Evolutionary conservation across 92 coral and sea anemone genomes (phyloP), one percentile per base, ranked within the genome.

Genomic region (Galaxea fascicularis): DNA sequence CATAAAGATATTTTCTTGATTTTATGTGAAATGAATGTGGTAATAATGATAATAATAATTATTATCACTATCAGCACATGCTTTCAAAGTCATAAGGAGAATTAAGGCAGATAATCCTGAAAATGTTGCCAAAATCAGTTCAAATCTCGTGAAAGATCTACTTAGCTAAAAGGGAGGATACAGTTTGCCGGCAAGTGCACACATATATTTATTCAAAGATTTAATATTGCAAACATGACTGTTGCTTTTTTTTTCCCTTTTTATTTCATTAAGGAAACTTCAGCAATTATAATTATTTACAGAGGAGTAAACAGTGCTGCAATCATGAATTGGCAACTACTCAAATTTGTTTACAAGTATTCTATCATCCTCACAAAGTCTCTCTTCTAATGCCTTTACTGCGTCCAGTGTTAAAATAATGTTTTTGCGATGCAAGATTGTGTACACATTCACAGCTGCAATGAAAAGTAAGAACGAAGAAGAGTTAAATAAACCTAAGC

Each of bases 341-440:
- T 90, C 91, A 85, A 92, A 94, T 74, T 94, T 91, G 75, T 94
- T 94, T 8, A 62, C 64, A 60, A 92, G 49, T 22, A 92, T 92
- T 52, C 94, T 91, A 35, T 94, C 92, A 86, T 96, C 98, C 63
- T 92, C 93, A 64, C 93, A 91, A 10, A 94, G 96, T 75, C 95
- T 73, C 25, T 94, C 96, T 74, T 96, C 98, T 8, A 96, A 82
- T 62, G 76, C 58, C 46, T 77, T 88, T 26, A 96, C 95, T 62
- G 98, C 98, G 44, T 89, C 92, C 46, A 96, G 93, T 7, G 98
- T 83, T 44, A 96, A 89, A n/a, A 96, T 82, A 22, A 94, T 58
- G 58, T 96, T 94, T 77, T 92, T 93, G 58, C 98, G 90, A 62
- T 82, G 89, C 69, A 96, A 81, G 20, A 96, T 94, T 72, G 98